Evolutionary conservation across 2,888 invertebrate species (phyloP), one percentile per base, ranked within the genome.

Genomic region (Ennomos fuscantarius): DNA sequence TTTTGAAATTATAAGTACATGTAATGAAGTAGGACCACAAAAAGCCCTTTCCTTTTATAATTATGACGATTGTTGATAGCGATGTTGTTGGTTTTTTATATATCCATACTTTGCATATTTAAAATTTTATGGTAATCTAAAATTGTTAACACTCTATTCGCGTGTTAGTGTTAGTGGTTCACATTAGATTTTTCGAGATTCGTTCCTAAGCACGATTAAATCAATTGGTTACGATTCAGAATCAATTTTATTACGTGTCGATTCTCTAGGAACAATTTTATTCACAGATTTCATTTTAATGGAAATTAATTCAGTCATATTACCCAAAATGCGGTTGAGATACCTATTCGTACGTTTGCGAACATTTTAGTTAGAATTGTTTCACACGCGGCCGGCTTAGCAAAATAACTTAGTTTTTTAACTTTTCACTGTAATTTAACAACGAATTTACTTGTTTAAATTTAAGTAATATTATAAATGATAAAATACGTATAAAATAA

Each of bases 191-290:
- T 79, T 67, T 60, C 58, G 36, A 68, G 69, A 78, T 78, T 81
- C 76, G 78, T 81, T 82, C 76, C 72, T 66, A 65, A 66, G 73
- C 70, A 73, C 66, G 66, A 68, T 67, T 60, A 72, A 84, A 85
- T 85, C 77, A 76, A 84, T 84, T 84, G 56, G 82, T 60, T 73
- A 82, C 79, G 79, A 77, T 76, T 82, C 71, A 66, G 66, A 73
- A 76, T 69, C 51, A 67, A 70, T 60, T 73, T 70, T 45, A 32
- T 48, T 58, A 43, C 51, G 32, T 55, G 52, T 58, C 51, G 56
- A 45, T 59, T 57, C 48, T 34, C 36, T 39, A n/a, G 48, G 36
- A 56, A 55, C 44, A 13, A 39, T 59, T 47, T 55, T 51, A 45
- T 47, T 47, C 50, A 42, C 45, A 51, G 46, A 42, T 41, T 47